A percentile compares a stretch with the other conserved stretches of the same genome.
Evolutionary conservation across 2,113 vertebrate species (phyloP).

Genomic region (Gymnorhina tibicen): DNA sequence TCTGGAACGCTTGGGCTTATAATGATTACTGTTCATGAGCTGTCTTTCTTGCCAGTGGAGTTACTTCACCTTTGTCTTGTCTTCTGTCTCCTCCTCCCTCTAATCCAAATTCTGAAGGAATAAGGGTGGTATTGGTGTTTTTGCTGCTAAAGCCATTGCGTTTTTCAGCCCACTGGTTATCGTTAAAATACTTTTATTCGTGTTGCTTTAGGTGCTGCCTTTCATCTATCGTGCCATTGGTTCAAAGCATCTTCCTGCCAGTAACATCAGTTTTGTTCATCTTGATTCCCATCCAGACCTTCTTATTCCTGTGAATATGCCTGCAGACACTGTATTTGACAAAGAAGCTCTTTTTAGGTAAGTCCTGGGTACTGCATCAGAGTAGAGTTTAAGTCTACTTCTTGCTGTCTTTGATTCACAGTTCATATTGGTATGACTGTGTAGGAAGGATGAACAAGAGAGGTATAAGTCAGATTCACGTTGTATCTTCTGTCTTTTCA

Average conservation of each 20-base stretch:
- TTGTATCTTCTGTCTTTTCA: neutral
- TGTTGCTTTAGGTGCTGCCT: constrained; percentile 80
- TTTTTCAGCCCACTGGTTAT: neutral
- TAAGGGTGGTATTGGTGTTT: neutral
- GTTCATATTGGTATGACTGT: neutral
- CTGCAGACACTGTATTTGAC: constrained; percentile 90
- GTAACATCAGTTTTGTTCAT: constrained; percentile 86
- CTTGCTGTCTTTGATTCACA: neutral
- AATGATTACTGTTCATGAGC: neutral
- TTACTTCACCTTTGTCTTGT: neutral
- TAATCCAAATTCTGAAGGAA: neutral
- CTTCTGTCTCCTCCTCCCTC: neutral
- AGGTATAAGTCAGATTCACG: neutral
- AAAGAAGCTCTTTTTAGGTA: constrained; percentile 92
- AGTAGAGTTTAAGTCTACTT: neutral
- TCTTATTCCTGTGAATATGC: constrained; percentile 96
- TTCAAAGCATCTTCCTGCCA: constrained; percentile 87
- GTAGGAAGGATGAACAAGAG: neutral
- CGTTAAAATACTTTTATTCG: neutral
- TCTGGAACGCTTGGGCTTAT: neutral
- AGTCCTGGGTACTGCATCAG: neutral
- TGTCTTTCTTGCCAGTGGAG: neutral
- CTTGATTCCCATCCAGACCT: constrained; percentile 97
- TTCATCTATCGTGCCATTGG: constrained; percentile 94
- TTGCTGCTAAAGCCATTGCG: neutral